A percentile compares a stretch with the other conserved stretches of the same genome.
Evolutionary conservation across 2,888 invertebrate species (phyloP).

Genomic region (Caenorhabditis macrosperma): DNA sequence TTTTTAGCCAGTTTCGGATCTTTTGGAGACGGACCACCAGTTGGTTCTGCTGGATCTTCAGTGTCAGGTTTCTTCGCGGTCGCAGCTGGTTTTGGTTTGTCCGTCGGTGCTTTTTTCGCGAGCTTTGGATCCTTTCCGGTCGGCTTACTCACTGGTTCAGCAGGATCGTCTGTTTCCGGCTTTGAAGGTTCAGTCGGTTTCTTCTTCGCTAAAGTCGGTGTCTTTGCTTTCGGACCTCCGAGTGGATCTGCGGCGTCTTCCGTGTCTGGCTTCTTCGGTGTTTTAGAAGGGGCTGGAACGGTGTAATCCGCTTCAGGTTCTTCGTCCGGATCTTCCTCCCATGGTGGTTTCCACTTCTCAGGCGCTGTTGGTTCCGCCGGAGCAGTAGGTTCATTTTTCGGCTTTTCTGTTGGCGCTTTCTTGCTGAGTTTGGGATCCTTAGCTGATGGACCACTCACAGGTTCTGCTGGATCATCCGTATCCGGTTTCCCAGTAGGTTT

Average conservation of each 20-base stretch:
- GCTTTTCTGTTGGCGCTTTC: constrained; percentile 39
- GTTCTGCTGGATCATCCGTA: constrained; percentile 56
- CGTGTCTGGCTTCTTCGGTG: constrained; percentile 33
- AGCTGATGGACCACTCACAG: constrained; percentile 38
- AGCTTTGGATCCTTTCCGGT: constrained; percentile 32
- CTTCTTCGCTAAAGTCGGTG: constrained; percentile 57
- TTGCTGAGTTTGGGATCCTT: constrained; percentile 58
- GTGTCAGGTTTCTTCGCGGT: constrained; percentile 46
- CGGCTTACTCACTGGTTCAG: constrained; percentile 26
- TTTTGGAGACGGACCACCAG: constrained; percentile 51
- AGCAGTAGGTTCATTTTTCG: constrained; percentile 8
- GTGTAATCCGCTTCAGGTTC: constrained; percentile 64
- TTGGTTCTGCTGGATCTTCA: constrained; percentile 60
- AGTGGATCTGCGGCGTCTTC: constrained; percentile 64
- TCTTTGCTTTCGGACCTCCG: constrained; percentile 57
- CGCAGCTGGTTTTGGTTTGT: constrained; percentile 21
- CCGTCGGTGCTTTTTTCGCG: constrained; percentile 36
- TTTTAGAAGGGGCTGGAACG: constrained; percentile 43
- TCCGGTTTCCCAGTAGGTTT: constrained; percentile 43
- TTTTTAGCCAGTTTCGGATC: constrained; percentile 50
- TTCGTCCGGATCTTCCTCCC: constrained; percentile 52
- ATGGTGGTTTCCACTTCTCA: constrained; percentile 46
- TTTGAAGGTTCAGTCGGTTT: constrained; percentile 28
- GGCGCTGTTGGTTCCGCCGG: constrained; percentile 43
- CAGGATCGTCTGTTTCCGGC: constrained; percentile 43